Evolutionary conservation across 2,888 invertebrate species (phyloP).

Genomic region (Melolontha melolontha): DNA sequence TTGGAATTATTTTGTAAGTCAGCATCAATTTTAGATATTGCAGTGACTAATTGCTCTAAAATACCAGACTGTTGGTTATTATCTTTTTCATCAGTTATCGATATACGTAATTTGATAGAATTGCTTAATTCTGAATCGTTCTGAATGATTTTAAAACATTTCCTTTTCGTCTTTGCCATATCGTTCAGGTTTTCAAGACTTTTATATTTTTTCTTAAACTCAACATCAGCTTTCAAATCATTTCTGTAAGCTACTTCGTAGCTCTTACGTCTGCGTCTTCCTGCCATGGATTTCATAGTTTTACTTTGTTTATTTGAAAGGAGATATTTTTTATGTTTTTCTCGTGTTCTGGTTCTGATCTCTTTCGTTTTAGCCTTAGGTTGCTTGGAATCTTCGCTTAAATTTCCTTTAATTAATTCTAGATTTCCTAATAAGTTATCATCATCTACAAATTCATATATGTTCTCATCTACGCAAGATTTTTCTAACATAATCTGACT

Average conservation of each 20-base stretch:
- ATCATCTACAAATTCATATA: neutral
- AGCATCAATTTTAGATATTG: conserved; percentile 35
- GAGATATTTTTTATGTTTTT: conserved; percentile 10
- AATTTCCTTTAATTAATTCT: neutral
- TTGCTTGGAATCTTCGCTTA: neutral
- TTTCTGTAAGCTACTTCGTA: neutral
- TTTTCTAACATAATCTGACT: conserved; percentile 16
- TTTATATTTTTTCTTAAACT: conserved; percentile 17
- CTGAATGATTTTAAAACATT: conserved; percentile 35
- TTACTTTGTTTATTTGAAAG: conserved; percentile 4
- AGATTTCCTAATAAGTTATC: neutral
- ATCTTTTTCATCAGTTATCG: conserved; percentile 18
- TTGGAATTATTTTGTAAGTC: conserved; percentile 31
- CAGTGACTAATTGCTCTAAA: conserved; percentile 31
- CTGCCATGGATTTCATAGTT: neutral
- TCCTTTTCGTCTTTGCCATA: conserved; percentile 23
- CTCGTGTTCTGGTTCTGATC: conserved; percentile 1
- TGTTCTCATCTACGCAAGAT: neutral
- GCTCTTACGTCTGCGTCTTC: neutral
- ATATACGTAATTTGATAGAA: conserved; percentile 21
- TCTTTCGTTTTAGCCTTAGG: conserved; percentile 6
- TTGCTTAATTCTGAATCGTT: neutral
- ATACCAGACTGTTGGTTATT: conserved; percentile 17
- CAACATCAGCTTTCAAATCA: conserved; percentile 2
- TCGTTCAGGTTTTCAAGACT: conserved; percentile 28